Conservation (phyloP, 2,888 invertebrate genomes). For the Chesias legatella region DNA sequence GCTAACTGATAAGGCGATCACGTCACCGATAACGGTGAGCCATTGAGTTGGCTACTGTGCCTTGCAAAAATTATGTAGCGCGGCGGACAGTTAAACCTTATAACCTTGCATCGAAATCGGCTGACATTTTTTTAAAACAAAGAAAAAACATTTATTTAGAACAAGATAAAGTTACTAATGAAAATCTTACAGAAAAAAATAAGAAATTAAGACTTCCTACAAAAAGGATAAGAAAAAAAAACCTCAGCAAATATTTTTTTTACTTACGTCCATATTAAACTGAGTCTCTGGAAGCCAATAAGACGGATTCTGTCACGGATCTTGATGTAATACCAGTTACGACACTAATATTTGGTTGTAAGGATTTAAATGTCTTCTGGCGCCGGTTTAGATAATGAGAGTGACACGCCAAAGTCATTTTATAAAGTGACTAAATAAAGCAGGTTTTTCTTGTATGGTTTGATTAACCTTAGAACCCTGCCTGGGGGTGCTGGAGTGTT, state of each 20-base stretch:
- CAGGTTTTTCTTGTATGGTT: too few relatives aligned
- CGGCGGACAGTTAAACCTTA: constrained; percentile 22
- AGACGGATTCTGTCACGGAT: constrained; percentile 42
- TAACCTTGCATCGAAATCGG: constrained; percentile 35
- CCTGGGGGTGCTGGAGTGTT: too few relatives aligned
- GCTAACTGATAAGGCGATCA: constrained; percentile 33
- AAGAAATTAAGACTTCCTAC: too few relatives aligned
- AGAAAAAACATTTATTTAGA: too few relatives aligned
- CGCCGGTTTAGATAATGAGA: constrained; percentile 22
- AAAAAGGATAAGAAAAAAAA: too few relatives aligned
- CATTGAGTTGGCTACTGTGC: constrained; percentile 36
- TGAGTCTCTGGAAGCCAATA: constrained; percentile 9
- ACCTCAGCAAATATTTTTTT: too few relatives aligned
- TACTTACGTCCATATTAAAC: background rate
- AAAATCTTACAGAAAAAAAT: too few relatives aligned
- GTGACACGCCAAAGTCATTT: constrained; percentile 2
- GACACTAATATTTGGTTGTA: constrained; percentile 16
- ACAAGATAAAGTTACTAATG: too few relatives aligned
- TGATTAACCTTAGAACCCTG: too few relatives aligned
- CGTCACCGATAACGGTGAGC: constrained; percentile 38
- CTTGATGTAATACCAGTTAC: constrained; percentile 35
- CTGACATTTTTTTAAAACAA: constrained; percentile 33
- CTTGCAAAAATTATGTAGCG: constrained; percentile 39
- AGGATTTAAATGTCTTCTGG: constrained; percentile 17
- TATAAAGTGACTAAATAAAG: background rate